Evolutionary conservation across 2,797 vertebrate species (phyloP), one percentile per base, ranked within the genome.

Genomic region (Limnodromus scolopaceus): DNA sequence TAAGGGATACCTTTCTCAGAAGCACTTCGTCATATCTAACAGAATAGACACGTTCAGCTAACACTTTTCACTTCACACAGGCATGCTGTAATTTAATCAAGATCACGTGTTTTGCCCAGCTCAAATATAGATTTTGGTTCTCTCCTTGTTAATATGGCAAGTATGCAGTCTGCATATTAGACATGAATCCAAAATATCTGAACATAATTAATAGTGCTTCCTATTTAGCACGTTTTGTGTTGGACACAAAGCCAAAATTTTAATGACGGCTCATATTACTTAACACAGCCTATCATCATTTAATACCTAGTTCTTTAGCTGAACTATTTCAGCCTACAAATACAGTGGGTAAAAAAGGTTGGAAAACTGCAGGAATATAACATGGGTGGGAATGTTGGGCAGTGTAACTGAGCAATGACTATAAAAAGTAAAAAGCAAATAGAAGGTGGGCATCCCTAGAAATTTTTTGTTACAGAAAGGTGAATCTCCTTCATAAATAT

Each of bases 11-110:
- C 68, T 80, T 93, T 89, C 75, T 75, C 91, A 80, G 93, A 75
- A 87, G 82, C 70, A 81, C 61, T 92, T 96, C 72, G 84, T 87
- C 54, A 39, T 84, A 61, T 88, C 70, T 34, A 63, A 48, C 49
- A 66, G n/a, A 87, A 86, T 5, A 89, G 70, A 82, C 79, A 90
- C 5, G 1, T 69, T 78, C 87, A 66, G 65, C 82, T 91, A 84
- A 87, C 69, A 48, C 79, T 84, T 92, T 45, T 78, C 79, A 78
- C 93, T 85, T 69, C 38, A 70, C 77, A 75, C 36, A 91, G 46
- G 71, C 54, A 71, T 60, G 9, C 16, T 66, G 74, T 45, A 90
- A 85, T 93, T 89, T 76, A 96, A 94, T 74, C 78, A 96, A 93
- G 54, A 84, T 48, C 61, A 54, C 28, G n/a, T 4, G 13, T 60